Evolutionary conservation across 2,888 invertebrate species (phyloP), one percentile per base, ranked within the genome.

Genomic region (Monopis laevigella): DNA sequence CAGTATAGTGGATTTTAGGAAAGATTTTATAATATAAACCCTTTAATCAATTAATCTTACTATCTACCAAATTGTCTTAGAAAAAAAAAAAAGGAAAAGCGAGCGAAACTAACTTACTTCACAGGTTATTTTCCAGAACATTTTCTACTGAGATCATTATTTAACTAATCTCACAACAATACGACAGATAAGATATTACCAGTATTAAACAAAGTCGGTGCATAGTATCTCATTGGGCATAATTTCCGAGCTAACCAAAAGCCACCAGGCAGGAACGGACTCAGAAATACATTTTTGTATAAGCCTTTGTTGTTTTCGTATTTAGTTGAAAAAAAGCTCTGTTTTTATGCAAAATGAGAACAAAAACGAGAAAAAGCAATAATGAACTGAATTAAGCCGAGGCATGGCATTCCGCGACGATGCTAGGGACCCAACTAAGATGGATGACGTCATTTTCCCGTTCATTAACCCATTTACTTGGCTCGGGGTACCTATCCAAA

Each of bases 391-490:
- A 72, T 70, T 43, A 39, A 27, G 34, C 19, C 34, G 13, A n/a
- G 21, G 38, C 30, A 52, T 53, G 54, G 52, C 53, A 55, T 53
- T 54, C 55, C 58, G 53, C 52, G 51, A 55, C 59, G 65, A 63
- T 61, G 59, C 66, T 67, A 65, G 62, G 62, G 65, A 67, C 69
- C 61, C 68, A 67, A 70, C 66, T 70, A 73, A 73, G 73, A 75
- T 67, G 61, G 67, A 77, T 71, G 68, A 67, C 59, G 65, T 71
- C 59, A 73, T 74, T 73, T 70, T 67, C 65, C 65, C 56, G 62
- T 72, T 73, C 72, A 74, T 74, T 77, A 74, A 72, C 68, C 71
- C 64, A 70, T 73, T 74, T 70, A 61, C 58, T 65, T 62, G 54
- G 56, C 51, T 53, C 52, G 52, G 52, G 55, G 54, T 54, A 56